A percentile compares a stretch with the other conserved stretches of the same genome.
Evolutionary conservation across 1,140 invertebrate species (phyloP).

Genomic region (Cyphomyrmex costatus): DNA sequence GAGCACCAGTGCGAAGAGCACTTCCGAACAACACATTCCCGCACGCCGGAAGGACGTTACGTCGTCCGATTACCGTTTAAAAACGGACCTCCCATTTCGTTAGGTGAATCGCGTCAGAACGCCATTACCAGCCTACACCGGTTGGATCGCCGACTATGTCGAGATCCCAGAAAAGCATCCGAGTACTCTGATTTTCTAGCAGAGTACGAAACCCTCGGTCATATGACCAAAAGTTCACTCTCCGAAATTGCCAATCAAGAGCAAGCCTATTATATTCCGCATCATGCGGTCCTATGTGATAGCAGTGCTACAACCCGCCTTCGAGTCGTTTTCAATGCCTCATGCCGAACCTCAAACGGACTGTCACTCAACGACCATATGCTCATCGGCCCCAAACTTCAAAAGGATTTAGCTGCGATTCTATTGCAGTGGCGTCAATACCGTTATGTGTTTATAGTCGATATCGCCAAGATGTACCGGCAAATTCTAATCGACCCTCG

Average conservation of each 20-base stretch:
- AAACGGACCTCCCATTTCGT: neutral
- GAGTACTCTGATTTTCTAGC: neutral
- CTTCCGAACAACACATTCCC: neutral
- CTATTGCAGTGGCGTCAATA: neutral
- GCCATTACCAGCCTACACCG: neutral
- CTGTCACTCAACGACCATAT: neutral
- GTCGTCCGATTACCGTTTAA: neutral
- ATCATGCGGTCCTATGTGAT: neutral
- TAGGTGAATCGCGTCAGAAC: neutral
- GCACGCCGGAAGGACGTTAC: neutral
- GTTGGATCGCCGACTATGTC: neutral
- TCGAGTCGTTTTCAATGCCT: neutral
- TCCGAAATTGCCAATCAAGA: too few relatives aligned
- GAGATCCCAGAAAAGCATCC: fast-evolving
- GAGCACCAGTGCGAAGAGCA: neutral
- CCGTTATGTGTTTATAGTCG: neutral
- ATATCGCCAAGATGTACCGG: neutral
- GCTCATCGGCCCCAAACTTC: neutral
- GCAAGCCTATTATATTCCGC: neutral
- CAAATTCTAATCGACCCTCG: neutral
- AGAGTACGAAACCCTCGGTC: too few relatives aligned
- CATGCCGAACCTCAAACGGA: neutral
- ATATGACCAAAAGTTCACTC: neutral
- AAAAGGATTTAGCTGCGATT: neutral
- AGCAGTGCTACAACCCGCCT: neutral